phyloP scores from a whole-genome alignment of 2,888 invertebrate species.

The Apodemia duryi region DNA sequence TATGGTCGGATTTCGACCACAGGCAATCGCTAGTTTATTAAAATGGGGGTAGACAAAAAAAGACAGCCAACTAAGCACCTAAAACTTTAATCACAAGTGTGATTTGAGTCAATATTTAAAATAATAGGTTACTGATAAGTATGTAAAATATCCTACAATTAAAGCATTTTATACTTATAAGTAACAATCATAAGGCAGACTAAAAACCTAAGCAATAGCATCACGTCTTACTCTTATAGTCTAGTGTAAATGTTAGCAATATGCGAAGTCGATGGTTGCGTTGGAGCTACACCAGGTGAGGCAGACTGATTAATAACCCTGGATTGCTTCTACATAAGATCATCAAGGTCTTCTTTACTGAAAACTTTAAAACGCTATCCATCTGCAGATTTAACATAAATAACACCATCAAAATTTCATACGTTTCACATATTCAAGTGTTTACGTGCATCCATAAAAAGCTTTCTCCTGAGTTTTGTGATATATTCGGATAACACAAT shows the following conservation, averaged over 20 bases:
- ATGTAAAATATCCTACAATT: no score
- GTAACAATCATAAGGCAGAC: neutral
- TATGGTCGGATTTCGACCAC: no score
- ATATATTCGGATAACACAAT: neutral
- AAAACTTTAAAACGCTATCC: neutral
- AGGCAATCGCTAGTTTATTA: no score
- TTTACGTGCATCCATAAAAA: neutral
- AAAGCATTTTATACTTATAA: no score
- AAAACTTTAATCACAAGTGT: no score
- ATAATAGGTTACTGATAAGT: no score
- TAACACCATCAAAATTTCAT: neutral
- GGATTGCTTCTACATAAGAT: neutral
- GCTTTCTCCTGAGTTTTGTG: neutral
- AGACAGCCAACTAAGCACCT: no score
- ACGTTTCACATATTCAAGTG: neutral
- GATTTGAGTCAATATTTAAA: no score
- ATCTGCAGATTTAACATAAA: neutral
- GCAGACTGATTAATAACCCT: neutral
- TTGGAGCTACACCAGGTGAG: neutral
- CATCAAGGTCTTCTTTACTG: neutral
- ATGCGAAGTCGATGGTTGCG: neutral
- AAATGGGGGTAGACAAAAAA: no score
- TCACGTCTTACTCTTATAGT: neutral
- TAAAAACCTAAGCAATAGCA: neutral
- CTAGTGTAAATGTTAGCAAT: neutral